Base-by-base conservation (phyloP, 2,888 invertebrate genomes). In the Apodemia mormo region DNA sequence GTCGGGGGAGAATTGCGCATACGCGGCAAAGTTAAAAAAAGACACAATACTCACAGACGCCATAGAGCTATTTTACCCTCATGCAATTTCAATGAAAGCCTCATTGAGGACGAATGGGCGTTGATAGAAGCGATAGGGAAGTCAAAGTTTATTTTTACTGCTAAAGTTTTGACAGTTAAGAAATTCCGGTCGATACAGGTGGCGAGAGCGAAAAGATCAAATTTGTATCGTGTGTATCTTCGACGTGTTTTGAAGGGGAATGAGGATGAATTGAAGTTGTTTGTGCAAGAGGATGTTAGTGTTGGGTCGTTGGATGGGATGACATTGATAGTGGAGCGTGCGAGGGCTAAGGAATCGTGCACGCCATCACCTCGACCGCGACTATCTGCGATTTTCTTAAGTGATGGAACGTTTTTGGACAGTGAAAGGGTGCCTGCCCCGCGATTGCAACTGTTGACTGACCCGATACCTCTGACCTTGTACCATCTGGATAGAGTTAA, bases 401-500 rank as follows among this genome's bases (percentile, higher is more conserved):
- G 93, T 72, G 87, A 88, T 74, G 90, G 86, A 30, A 79, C 82
- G 10, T 82, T 82, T 65, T 78, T 78, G 22, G 86, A 87, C 40
- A 75, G 79, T 66, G 82, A 83, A 30, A 81, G 88, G 75, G 85
- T 86, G 72, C 84, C 85, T 1, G 79, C 82, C 12, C 88, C 87
- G 14, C 82, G 87, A 65, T 81, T 94, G 43, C 85, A 85, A 56
- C 79, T 93, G 64, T 75, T 92, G 66, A 91, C 92, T 29, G 94
- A 93, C 76, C 94, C 94, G n/a, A 89, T 94, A 72, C 93, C 94
- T 5, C 81, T 94, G 75, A 94, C 94, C 3, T 85, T 94, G 43
- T 93, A 93, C 76, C 94, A 94, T 80, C 84, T 94, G 79, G 94
- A 94, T 74, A 86, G 93, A 79, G 85, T 94, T 68, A 93, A 94